Evolutionary conservation across 2,888 invertebrate species (phyloP).

Genomic region (Apodemia hepburni): DNA sequence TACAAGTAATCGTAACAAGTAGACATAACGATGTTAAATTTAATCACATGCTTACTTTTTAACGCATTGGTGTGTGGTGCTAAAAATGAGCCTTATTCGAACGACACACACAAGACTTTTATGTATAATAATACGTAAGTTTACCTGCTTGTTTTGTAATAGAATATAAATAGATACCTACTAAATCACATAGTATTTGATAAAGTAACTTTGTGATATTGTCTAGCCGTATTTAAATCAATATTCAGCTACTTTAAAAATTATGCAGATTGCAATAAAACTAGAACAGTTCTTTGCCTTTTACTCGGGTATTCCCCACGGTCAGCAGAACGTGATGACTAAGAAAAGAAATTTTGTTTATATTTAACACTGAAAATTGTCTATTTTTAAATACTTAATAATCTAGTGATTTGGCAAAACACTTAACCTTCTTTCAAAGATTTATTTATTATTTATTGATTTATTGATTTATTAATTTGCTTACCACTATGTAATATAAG

Average conservation of each 20-base stretch:
- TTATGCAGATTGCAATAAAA: not conserved
- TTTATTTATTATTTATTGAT: too few species aligned
- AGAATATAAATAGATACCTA: not conserved
- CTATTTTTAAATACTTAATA: too few species aligned
- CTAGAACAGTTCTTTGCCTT: too few species aligned
- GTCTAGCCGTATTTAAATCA: not conserved
- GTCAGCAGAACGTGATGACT: too few species aligned
- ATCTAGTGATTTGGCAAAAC: too few species aligned
- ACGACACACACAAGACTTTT: slow-evolving; percentile 45
- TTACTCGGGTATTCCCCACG: too few species aligned
- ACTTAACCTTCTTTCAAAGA: too few species aligned
- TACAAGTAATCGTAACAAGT: too few species aligned
- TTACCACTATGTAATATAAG: too few species aligned
- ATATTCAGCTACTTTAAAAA: not conserved
- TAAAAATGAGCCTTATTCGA: slow-evolving; percentile 16
- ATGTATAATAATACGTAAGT: slow-evolving; percentile 56
- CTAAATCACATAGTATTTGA: not conserved
- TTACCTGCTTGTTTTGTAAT: slow-evolving; percentile 1
- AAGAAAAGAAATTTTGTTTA: too few species aligned
- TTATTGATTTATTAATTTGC: too few species aligned
- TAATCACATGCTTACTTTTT: not conserved
- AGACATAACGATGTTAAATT: not conserved
- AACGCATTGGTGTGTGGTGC: not conserved
- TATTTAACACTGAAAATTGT: too few species aligned
- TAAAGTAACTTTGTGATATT: not conserved